Percentiles rank a stretch among this genome's conserved stretches.
Conservation (phyloP, 2,113 vertebrate species). For the Chelonoidis abingdonii region DNA sequence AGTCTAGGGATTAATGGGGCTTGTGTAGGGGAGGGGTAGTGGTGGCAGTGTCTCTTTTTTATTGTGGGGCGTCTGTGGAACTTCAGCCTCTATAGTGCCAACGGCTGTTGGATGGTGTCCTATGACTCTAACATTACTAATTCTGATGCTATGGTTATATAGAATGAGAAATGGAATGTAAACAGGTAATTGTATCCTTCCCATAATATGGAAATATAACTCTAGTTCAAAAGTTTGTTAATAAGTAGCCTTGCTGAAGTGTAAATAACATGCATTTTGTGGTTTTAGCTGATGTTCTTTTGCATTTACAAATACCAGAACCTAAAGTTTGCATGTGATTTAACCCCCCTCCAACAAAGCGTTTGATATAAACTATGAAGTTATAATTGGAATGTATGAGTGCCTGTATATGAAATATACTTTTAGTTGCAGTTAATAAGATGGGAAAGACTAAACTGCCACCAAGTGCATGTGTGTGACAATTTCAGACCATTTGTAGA, state of each 20-base stretch:
- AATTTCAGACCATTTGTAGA: neutral
- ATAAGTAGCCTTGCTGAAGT: slow-evolving; percentile 56
- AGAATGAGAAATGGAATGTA: slow-evolving; percentile 17
- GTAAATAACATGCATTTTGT: slow-evolving; percentile 36
- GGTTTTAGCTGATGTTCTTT: neutral
- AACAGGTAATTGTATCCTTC: neutral
- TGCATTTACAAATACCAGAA: slow-evolving; percentile 5
- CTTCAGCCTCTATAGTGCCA: neutral
- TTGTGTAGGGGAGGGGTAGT: neutral
- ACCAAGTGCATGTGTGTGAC: neutral
- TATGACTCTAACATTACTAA: neutral
- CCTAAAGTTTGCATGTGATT: neutral
- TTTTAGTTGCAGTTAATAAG: neutral
- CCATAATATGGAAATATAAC: neutral
- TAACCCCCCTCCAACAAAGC: neutral
- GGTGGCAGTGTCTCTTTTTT: neutral
- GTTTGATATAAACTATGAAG: slow-evolving; percentile 11
- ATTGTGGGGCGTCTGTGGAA: neutral
- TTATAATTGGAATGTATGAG: neutral
- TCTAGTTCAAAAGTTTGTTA: slow-evolving; percentile 15
- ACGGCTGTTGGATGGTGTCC: neutral
- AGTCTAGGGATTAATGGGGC: neutral
- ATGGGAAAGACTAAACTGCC: neutral
- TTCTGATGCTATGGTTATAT: neutral
- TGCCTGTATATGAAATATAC: neutral